Evolutionary conservation across 2,797 vertebrate genomes (phyloP).

Genomic region (Hemibagrus guttatus): DNA sequence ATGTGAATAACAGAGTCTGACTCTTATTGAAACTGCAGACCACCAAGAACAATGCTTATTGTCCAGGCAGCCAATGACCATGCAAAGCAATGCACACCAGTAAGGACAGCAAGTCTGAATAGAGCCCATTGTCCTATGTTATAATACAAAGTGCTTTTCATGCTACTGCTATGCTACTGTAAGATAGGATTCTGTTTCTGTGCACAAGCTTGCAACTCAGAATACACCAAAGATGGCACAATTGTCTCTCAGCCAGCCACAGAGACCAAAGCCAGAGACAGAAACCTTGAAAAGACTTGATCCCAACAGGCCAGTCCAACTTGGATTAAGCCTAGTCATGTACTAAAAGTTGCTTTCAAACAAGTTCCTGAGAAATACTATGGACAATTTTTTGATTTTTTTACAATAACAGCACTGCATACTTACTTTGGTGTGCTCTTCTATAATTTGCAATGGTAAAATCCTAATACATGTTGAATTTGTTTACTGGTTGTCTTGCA

Average conservation of each 20-base stretch:
- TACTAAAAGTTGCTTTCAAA: neutral
- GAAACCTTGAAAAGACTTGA: neutral
- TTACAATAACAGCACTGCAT: neutral
- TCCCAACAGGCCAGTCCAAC: neutral
- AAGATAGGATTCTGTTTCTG: conserved; percentile 19
- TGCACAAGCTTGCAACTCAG: neutral
- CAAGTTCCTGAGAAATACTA: neutral
- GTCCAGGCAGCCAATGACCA: conserved; percentile 59
- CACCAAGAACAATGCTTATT: conserved; percentile 68
- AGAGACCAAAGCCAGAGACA: neutral
- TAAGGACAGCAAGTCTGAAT: conserved; percentile 62
- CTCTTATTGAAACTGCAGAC: conserved; percentile 45
- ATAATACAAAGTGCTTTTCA: conserved; percentile 60
- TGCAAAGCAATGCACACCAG: conserved; percentile 65
- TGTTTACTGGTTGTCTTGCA: neutral
- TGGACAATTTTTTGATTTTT: neutral
- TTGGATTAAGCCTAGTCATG: neutral
- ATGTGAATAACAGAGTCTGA: conserved; percentile 42
- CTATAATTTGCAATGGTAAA: neutral
- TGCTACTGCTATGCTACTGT: conserved; percentile 35
- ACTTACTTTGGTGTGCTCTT: neutral
- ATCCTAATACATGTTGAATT: neutral
- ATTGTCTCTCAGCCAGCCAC: neutral
- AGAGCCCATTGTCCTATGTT: conserved; percentile 63
- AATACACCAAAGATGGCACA: conserved; percentile 12